Evolutionary conservation across 2,888 invertebrate genomes (phyloP).

Genomic region (Neoitamus cyanurus): DNA sequence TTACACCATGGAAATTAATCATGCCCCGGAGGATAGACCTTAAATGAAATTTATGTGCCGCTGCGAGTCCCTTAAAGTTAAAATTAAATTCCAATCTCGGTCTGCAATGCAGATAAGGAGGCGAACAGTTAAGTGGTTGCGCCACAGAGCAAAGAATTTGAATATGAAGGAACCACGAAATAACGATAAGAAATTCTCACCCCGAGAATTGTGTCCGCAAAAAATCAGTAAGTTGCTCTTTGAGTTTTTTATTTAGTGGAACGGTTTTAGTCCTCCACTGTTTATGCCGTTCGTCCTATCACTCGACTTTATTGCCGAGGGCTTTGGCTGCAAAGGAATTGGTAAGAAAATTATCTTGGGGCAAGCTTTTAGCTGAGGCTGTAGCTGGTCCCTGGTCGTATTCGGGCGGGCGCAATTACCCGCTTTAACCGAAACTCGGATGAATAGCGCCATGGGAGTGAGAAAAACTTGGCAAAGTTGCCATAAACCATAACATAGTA

Average conservation of each 20-base stretch:
- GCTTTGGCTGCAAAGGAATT: constrained; percentile 31
- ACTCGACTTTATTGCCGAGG: constrained; percentile 39
- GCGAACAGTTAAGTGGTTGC: constrained; percentile 44
- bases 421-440: constrained; percentile 41
- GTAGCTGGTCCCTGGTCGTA: constrained; percentile 12
- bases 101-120: constrained; percentile 45
- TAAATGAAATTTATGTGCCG: constrained; percentile 43
- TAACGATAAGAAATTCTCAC: constrained; percentile 45
- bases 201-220: constrained; percentile 24
- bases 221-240: neutral
- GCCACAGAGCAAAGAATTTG: constrained; percentile 35
- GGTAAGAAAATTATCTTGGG: constrained; percentile 45
- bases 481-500: constrained; percentile 42
- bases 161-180: constrained; percentile 43
- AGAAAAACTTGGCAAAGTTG: constrained; percentile 36
- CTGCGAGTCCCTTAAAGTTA: constrained; percentile 31
- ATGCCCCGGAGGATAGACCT: constrained; percentile 39
- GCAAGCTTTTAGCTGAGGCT: constrained; percentile 29
- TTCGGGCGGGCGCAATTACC: constrained; percentile 37
- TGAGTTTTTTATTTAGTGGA: constrained; percentile 27
- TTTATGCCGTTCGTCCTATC: constrained; percentile 40
- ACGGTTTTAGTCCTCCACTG: constrained; percentile 33
- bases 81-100: constrained; percentile 44
- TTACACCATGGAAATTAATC: constrained; percentile 43
- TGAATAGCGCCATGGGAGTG: constrained; percentile 39